phyloP scores from a whole-genome alignment of 2,113 vertebrate genomes.

The Charina bottae region DNA sequence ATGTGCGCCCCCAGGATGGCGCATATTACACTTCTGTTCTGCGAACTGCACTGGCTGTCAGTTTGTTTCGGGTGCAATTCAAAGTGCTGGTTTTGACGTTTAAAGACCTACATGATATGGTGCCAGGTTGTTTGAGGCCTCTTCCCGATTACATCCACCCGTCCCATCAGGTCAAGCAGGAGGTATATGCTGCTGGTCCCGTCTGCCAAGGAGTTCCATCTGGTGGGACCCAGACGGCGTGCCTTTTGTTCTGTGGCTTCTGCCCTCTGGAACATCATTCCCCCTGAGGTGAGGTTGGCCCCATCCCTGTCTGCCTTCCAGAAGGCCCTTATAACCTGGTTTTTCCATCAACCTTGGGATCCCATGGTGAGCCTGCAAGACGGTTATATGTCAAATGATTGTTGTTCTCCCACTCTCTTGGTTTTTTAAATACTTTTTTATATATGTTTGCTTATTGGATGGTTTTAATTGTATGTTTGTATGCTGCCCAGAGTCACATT shows the following conservation, averaged over 20 bases:
- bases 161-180: background rate
- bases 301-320: background rate
- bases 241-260: background rate
- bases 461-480: background rate
- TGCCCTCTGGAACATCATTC: background rate
- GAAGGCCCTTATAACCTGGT: background rate
- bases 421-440: background rate
- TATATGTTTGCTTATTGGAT: background rate
- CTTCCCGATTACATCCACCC: background rate
- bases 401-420: background rate
- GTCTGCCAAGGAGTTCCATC: background rate
- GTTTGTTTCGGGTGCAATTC: background rate
- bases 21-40: background rate
- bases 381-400: background rate
- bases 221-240: background rate
- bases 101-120: background rate
- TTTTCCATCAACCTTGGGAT: background rate
- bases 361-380: background rate
- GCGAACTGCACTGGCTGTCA: background rate
- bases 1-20: background rate
- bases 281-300: background rate
- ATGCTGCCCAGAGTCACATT: background rate
- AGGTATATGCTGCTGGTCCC: background rate
- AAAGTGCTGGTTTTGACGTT: background rate
- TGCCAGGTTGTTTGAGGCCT: background rate